Conservation (phyloP, 2,113 vertebrate genomes). For the Pelvicachromis taeniatus region DNA sequence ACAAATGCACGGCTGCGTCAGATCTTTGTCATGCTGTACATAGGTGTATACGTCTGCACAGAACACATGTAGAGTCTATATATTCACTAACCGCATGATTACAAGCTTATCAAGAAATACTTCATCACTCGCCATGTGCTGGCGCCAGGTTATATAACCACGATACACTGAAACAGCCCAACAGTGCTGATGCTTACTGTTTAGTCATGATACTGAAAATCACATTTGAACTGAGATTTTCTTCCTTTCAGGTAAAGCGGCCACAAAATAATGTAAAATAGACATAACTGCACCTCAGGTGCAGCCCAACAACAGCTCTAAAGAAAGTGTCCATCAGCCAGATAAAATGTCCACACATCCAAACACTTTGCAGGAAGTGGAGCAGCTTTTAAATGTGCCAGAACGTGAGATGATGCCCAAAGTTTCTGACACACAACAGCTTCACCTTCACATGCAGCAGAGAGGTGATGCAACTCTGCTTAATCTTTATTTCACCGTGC, state of each 20-base stretch:
- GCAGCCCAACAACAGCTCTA: not conserved
- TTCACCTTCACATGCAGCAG: not conserved
- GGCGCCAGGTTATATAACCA: not conserved
- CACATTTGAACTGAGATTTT: no score
- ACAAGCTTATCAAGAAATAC: not conserved
- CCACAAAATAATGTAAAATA: not conserved
- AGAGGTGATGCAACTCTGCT: not conserved
- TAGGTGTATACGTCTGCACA: not conserved
- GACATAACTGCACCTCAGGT: not conserved
- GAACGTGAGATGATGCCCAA: not conserved
- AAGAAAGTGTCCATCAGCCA: not conserved
- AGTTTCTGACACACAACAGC: not conserved
- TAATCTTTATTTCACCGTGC: not conserved
- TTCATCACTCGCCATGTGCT: not conserved
- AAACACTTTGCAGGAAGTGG: not conserved
- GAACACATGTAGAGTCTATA: not conserved
- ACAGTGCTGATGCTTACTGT: not conserved
- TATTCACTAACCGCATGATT: not conserved
- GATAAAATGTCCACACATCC: not conserved
- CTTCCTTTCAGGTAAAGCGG: no score
- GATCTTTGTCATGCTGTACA: not conserved
- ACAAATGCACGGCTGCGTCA: rapidly evolving
- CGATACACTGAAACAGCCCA: not conserved
- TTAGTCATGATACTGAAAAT: no score
- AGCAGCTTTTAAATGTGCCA: not conserved